These are phyloP conservation scores for Apodemus agrarius DNA, from an alignment of 2,797 vertebrate species.

Conservation along the genomic window DNA sequence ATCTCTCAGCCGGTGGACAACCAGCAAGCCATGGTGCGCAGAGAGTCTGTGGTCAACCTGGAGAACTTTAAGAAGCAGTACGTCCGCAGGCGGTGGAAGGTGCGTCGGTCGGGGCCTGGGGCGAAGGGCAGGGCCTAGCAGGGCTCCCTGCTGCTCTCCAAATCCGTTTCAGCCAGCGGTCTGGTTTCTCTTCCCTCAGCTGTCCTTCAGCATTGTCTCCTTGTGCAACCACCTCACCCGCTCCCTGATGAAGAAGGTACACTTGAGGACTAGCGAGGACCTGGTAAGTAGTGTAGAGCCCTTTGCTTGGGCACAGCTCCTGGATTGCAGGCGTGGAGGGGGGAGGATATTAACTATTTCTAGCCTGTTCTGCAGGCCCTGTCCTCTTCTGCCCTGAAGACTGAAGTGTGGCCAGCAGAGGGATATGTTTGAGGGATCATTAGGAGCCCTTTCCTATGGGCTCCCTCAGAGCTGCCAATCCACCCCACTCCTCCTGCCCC, in stretches of 20 bases:
- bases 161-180: neutral
- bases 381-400: neutral
- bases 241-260: slow-evolving; percentile 91
- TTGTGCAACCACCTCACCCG: slow-evolving; percentile 96
- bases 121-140: accelerated
- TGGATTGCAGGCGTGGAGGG: neutral
- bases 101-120: slow-evolving; percentile 77
- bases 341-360: neutral
- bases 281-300: slow-evolving; percentile 85
- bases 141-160: neutral
- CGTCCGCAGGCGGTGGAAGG: slow-evolving; percentile 96
- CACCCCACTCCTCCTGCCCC: neutral
- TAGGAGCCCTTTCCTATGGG: neutral
- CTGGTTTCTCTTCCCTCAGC: slow-evolving; percentile 83
- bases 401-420: neutral
- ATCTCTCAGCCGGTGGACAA: slow-evolving; percentile 92
- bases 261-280: slow-evolving; percentile 83
- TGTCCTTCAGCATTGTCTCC: slow-evolving; percentile 94
- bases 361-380: neutral
- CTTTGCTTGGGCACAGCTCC: neutral
- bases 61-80: slow-evolving; percentile 97
- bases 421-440: neutral
- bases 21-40: slow-evolving; percentile 93
- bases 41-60: slow-evolving; percentile 95
- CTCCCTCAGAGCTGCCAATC: neutral